phyloP scores from a whole-genome alignment of 2,113 vertebrate genomes.

The Channa argus region DNA sequence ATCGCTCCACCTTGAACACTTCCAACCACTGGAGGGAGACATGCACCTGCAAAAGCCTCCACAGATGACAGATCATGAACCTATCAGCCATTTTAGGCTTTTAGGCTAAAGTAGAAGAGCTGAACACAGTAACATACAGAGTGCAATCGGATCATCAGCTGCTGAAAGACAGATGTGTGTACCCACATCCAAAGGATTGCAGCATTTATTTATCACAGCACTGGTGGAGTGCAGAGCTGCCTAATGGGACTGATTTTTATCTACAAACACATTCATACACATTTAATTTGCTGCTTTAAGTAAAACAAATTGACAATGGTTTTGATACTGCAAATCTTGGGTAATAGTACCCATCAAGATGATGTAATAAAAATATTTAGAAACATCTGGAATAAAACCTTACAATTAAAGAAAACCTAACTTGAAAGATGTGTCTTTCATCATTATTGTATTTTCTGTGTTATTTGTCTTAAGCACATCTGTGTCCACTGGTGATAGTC shows the following conservation, averaged over 20 bases:
- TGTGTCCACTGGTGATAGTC: neutral
- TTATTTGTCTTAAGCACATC: neutral
- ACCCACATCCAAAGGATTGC: neutral
- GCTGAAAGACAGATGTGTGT: neutral
- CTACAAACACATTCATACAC: neutral
- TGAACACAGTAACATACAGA: neutral
- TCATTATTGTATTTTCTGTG: neutral
- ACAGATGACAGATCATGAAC: slow-evolving; percentile 33
- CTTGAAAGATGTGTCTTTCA: too few species aligned
- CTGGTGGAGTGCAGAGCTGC: neutral
- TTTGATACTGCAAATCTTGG: neutral
- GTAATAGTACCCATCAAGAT: neutral
- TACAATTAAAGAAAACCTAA: neutral
- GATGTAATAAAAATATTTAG: neutral
- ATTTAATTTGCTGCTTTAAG: neutral
- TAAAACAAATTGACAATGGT: neutral
- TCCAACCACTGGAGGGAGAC: slow-evolving; percentile 63
- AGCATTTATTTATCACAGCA: slow-evolving; percentile 2
- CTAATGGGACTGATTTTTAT: neutral
- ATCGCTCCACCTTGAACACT: neutral
- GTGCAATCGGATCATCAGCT: slow-evolving; percentile 9
- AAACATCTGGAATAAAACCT: neutral
- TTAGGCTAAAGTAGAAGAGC: neutral
- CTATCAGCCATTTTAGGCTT: slow-evolving; percentile 49
- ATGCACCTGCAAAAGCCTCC: slow-evolving; percentile 42